Evolutionary conservation across 2,797 vertebrate genomes (phyloP).

Genomic region (Rousettus madagascariensis): DNA sequence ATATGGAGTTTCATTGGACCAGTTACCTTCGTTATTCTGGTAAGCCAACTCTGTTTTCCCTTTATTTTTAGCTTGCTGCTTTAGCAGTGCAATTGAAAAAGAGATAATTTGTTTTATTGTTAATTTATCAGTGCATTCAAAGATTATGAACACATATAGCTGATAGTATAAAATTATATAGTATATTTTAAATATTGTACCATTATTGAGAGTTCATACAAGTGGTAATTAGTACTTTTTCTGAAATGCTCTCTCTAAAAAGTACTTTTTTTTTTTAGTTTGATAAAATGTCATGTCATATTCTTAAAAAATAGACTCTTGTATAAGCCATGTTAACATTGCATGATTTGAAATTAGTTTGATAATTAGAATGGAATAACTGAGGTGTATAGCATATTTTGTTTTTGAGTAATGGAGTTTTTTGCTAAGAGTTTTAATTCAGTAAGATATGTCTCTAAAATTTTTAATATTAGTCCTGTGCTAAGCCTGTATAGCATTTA

Average conservation of each 20-base stretch:
- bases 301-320: neutral
- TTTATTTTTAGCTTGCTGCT: neutral
- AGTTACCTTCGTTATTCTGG: conserved; percentile 98
- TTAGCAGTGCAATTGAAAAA: neutral
- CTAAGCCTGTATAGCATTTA: neutral
- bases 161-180: neutral
- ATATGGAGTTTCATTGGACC: conserved; percentile 99
- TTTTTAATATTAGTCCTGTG: neutral
- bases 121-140: neutral
- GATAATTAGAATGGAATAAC: neutral
- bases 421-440: neutral
- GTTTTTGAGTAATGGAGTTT: neutral
- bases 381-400: neutral
- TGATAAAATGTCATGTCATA: neutral
- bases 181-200: neutral
- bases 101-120: neutral
- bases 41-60: conserved; percentile 84
- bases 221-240: neutral
- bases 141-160: neutral
- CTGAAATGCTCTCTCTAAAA: conserved; percentile 8
- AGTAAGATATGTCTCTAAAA: neutral
- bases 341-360: neutral
- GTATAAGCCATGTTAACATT: neutral
- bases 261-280: neutral
- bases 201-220: neutral